Conservation (phyloP, 2,113 vertebrate species). For the Semnopithecus entellus region DNA sequence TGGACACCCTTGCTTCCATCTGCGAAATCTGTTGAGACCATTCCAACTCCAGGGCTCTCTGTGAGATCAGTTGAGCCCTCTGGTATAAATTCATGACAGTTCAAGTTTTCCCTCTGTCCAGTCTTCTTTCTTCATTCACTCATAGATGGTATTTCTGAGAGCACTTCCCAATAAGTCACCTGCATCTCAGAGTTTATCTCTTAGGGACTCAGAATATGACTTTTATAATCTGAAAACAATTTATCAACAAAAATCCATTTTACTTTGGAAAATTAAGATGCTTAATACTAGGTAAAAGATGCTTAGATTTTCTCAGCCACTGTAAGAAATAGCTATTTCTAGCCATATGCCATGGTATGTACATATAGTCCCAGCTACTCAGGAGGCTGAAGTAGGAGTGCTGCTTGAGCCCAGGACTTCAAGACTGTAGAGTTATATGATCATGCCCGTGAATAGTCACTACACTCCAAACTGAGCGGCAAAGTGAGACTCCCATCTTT, state of each 20-base stretch:
- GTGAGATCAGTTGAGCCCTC: neutral
- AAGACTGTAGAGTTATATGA: neutral
- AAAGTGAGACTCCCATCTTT: neutral
- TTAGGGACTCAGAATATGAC: neutral
- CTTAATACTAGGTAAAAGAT: neutral
- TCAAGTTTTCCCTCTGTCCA: neutral
- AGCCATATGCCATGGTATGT: neutral
- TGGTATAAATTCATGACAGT: neutral
- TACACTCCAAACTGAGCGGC: neutral
- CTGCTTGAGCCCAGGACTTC: neutral
- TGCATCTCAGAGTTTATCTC: neutral
- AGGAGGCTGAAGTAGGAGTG: neutral
- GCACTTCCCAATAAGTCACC: neutral
- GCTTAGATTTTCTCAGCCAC: neutral
- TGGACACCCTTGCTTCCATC: neutral
- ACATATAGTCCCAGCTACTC: neutral
- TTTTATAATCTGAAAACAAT: constrained; percentile 44
- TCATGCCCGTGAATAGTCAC: neutral
- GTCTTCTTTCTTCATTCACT: neutral
- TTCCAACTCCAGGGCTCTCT: neutral
- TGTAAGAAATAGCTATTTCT: constrained; percentile 6
- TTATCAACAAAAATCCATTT: constrained; percentile 30
- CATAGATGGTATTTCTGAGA: neutral
- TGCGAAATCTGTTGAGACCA: neutral
- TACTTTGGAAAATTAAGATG: constrained; percentile 36